phyloP scores from a whole-genome alignment of 2,797 vertebrate genomes.

The Sorex maritimensis region DNA sequence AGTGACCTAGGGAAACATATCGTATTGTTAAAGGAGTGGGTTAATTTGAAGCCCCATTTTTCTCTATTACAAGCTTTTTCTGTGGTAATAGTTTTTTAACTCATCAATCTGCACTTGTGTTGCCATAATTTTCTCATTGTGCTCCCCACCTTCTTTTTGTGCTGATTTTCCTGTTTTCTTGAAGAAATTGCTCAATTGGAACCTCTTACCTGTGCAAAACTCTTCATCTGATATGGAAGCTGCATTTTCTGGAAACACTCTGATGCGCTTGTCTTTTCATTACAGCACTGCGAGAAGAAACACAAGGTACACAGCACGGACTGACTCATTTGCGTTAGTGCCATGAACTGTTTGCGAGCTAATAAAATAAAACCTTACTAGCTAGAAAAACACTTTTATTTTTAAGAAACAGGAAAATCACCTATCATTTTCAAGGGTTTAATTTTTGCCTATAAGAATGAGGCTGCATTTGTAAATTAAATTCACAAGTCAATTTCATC shows the following conservation, averaged over 20 bases:
- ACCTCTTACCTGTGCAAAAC: background rate
- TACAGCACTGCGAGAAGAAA: background rate
- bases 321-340: background rate
- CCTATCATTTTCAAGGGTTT: background rate
- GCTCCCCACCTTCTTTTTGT: background rate
- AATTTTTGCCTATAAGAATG: slow-evolving; percentile 36
- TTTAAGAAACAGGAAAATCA: background rate
- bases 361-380: background rate
- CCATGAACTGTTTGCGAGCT: background rate
- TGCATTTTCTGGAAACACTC: background rate
- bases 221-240: background rate
- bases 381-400: background rate
- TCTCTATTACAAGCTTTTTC: background rate
- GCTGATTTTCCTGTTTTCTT: background rate
- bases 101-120: background rate
- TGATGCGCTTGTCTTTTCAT: background rate
- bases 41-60: background rate
- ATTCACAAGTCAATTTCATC: slow-evolving; percentile 68
- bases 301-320: background rate
- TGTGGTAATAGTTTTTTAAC: background rate
- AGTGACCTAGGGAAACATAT: background rate
- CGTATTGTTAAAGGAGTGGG: background rate
- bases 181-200: background rate
- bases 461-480: slow-evolving; percentile 35
- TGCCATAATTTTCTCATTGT: background rate